Conservation (phyloP, 2,113 vertebrate species). For the Phylloscopus trochilus region DNA sequence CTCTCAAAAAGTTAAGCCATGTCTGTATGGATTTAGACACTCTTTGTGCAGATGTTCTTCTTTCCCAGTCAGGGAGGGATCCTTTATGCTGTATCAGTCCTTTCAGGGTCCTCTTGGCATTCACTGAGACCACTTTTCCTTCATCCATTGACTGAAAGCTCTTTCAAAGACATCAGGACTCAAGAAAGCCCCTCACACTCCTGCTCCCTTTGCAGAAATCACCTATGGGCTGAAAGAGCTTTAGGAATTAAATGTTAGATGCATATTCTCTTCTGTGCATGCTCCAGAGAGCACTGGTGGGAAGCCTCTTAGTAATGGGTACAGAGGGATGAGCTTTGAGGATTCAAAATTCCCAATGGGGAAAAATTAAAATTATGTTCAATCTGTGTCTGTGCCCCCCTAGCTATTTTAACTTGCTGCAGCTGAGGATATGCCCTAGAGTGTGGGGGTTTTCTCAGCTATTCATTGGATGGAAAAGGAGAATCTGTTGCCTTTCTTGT, state of each 20-base stretch:
- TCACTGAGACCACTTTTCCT: neutral
- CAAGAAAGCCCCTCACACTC: neutral
- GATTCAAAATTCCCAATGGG: neutral
- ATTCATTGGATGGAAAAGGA: neutral
- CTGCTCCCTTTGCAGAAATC: neutral
- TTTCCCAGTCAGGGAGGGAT: neutral
- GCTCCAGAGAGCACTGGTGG: neutral
- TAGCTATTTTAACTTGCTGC: neutral
- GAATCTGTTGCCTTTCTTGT: neutral
- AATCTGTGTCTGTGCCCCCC: rapidly evolving
- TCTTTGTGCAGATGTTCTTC: neutral
- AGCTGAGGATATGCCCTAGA: neutral
- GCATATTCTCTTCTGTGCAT: neutral
- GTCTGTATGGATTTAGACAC: neutral
- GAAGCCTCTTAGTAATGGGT: neutral
- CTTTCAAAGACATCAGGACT: neutral
- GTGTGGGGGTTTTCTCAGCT: neutral
- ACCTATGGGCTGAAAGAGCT: neutral
- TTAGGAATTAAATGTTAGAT: neutral
- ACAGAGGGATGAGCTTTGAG: neutral
- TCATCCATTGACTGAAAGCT: neutral
- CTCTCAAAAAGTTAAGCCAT: neutral
- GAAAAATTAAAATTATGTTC: neutral
- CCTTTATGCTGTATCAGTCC: neutral
- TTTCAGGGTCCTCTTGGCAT: neutral